Conservation (phyloP, 2,888 invertebrate genomes). For the Euspilapteryx auroguttella region DNA sequence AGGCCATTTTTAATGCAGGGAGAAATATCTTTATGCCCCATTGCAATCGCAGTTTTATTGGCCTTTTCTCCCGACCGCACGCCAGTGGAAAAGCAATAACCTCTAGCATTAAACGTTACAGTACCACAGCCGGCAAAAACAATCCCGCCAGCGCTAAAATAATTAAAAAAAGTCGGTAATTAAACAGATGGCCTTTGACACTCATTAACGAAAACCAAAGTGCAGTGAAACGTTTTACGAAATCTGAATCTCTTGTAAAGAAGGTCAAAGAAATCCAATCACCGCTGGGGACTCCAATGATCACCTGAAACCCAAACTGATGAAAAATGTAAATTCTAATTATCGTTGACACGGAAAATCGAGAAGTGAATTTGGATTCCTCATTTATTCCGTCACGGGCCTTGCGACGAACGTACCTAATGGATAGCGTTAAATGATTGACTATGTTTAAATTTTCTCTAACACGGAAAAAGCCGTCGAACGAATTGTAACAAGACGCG, state of each 20-base stretch:
- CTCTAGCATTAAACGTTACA: constrained; percentile 20
- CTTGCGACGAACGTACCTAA: constrained; percentile 46
- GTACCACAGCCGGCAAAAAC: constrained; percentile 5
- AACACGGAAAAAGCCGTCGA: constrained; percentile 52
- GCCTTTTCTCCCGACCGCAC: constrained; percentile 13
- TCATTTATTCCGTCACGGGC: constrained; percentile 54
- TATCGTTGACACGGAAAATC: constrained; percentile 58
- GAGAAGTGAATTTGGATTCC: constrained; percentile 50
- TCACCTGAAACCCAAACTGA: constrained; percentile 40
- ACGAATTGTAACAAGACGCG: constrained; percentile 54
- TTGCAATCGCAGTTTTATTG: constrained; percentile 31
- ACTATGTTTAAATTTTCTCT: constrained; percentile 58
- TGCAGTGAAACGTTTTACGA: constrained; percentile 18
- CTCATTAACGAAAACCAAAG: constrained; percentile 16
- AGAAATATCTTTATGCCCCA: too few relatives aligned
- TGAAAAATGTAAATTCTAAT: constrained; percentile 56
- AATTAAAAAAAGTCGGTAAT: constrained; percentile 8
- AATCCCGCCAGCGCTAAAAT: constrained; percentile 2
- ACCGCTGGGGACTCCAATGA: constrained; percentile 33
- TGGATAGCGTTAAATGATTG: constrained; percentile 57
- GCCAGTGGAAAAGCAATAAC: constrained; percentile 18
- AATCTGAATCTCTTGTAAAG: constrained; percentile 25
- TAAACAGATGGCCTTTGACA: constrained; percentile 10
- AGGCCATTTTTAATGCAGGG: too few relatives aligned
- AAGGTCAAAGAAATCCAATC: constrained; percentile 46